phyloP scores from a whole-genome alignment of 1,140 invertebrate species.

The Yoshiicerus persimilis region DNA sequence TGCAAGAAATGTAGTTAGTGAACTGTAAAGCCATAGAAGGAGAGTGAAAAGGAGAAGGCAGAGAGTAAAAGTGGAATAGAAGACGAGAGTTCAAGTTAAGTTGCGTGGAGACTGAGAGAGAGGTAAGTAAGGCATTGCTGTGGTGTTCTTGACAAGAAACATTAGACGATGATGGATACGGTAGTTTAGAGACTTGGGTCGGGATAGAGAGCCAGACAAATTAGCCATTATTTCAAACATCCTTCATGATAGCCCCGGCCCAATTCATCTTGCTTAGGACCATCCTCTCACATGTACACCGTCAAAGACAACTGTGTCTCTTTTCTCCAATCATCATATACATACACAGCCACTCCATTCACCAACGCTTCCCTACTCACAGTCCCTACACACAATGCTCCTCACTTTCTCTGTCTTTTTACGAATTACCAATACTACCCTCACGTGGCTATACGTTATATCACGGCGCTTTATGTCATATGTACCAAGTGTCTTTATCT shows the following conservation, averaged over 20 bases:
- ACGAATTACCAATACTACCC: too few species aligned
- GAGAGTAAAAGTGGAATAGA: background rate
- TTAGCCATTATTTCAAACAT: slow-evolving; percentile 43
- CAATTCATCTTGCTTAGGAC: slow-evolving; percentile 45
- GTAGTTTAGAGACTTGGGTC: slow-evolving; percentile 37
- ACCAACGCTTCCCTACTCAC: background rate
- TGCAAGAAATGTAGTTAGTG: background rate
- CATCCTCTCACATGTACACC: slow-evolving; percentile 45
- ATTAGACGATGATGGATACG: slow-evolving; percentile 46
- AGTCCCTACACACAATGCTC: background rate
- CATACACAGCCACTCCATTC: background rate
- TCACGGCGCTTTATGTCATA: background rate
- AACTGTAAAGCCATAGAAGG: background rate
- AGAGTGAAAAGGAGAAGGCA: background rate
- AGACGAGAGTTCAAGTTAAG: background rate
- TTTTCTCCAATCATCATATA: slow-evolving; percentile 30
- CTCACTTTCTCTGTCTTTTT: background rate
- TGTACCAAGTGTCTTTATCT: background rate
- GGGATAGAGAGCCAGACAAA: slow-evolving; percentile 42
- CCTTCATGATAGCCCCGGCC: slow-evolving; percentile 37
- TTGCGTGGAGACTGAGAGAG: background rate
- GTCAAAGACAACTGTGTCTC: slow-evolving; percentile 45
- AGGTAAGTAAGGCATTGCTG: background rate
- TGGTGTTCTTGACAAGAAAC: slow-evolving; percentile 42
- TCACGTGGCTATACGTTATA: background rate